Percentiles rank a stretch among this genome's conserved stretches.
These are phyloP conservation scores for Ceriagrion tenellum DNA, from an alignment of 2,888 invertebrate species.

Conservation along the genomic window DNA sequence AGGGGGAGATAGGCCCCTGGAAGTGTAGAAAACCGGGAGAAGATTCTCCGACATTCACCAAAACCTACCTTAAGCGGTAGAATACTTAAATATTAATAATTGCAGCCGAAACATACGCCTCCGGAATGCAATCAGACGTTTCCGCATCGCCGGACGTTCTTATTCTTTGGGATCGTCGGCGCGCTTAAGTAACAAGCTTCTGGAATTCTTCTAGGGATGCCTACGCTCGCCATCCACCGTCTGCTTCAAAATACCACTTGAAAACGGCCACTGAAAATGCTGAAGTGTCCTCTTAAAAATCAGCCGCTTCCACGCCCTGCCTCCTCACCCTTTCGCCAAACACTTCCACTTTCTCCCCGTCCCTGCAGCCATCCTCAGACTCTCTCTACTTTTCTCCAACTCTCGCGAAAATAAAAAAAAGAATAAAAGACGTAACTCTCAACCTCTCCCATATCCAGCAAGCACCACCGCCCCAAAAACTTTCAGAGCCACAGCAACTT, in stretches of 20 bases:
- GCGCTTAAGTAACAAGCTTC: background rate
- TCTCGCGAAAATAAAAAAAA: background rate
- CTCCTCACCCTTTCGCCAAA: background rate
- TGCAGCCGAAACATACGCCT: background rate
- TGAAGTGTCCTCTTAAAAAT: background rate
- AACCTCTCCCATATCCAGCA: background rate
- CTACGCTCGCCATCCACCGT: background rate
- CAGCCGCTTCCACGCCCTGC: background rate
- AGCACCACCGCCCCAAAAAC: background rate
- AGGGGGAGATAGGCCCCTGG: too few species aligned
- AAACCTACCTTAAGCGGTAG: too few species aligned
- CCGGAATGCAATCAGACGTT: background rate
- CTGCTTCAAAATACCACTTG: background rate
- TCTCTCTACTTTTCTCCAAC: background rate
- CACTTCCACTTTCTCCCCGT: background rate
- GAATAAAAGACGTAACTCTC: background rate
- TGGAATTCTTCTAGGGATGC: background rate
- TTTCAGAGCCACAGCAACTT: background rate
- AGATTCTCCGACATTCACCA: too few species aligned
- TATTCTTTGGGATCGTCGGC: background rate
- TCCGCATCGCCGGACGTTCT: background rate
- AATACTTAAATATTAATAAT: too few species aligned
- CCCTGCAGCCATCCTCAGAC: background rate
- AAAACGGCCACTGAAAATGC: background rate
- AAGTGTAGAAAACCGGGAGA: too few species aligned